Percentiles rank a stretch among this genome's conserved stretches.
These are phyloP conservation scores for Cololabis saira DNA, from an alignment of 2,113 vertebrate genomes.

Conservation along the genomic window DNA sequence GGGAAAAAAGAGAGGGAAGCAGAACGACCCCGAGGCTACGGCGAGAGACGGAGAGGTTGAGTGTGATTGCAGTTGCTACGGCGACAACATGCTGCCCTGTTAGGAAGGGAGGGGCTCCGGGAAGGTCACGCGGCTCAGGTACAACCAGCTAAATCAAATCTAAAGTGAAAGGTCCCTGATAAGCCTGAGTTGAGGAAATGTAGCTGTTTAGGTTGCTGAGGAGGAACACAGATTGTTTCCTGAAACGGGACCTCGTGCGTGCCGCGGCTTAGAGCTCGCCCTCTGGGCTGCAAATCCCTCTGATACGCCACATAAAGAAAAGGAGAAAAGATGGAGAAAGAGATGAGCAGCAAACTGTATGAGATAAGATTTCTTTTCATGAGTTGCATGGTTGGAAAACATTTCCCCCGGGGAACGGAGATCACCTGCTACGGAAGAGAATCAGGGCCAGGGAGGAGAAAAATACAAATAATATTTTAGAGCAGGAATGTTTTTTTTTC, in stretches of 20 bases:
- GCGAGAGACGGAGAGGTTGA: slow-evolving; percentile 17
- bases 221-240: slow-evolving; percentile 54
- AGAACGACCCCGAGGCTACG: slow-evolving; percentile 21
- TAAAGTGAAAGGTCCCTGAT: slow-evolving; percentile 62
- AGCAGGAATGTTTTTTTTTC: no score
- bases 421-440: no score
- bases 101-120: slow-evolving; percentile 38
- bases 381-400: slow-evolving; percentile 32
- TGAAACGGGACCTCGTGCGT: slow-evolving; percentile 33
- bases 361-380: slow-evolving; percentile 52
- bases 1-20: background rate
- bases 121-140: slow-evolving; percentile 55
- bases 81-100: slow-evolving; percentile 59
- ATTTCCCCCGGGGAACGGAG: slow-evolving; percentile 15
- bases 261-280: slow-evolving; percentile 30
- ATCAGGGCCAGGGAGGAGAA: no score
- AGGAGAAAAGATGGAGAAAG: slow-evolving; percentile 58
- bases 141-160: slow-evolving; percentile 67
- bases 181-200: slow-evolving; percentile 53
- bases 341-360: slow-evolving; percentile 53
- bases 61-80: slow-evolving; percentile 69
- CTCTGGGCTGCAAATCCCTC: slow-evolving; percentile 59
- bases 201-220: slow-evolving; percentile 54
- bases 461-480: no score
- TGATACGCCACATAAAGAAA: slow-evolving; percentile 55